These are phyloP conservation scores for Cyclura pinguis DNA, from an alignment of 2,797 vertebrate genomes.

Conservation along the genomic window DNA sequence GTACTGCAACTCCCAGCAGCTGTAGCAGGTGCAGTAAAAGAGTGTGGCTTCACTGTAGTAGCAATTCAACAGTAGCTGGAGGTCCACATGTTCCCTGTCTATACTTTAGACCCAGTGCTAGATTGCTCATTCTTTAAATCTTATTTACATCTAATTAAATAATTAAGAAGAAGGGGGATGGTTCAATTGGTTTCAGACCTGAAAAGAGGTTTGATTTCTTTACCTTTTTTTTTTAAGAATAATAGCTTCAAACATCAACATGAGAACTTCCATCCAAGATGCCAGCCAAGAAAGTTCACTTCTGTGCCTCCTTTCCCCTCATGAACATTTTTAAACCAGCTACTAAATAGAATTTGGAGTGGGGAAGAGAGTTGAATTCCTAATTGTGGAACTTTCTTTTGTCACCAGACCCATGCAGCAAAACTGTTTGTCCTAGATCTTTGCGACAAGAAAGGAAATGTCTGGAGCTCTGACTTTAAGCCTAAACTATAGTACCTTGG, in stretches of 20 bases:
- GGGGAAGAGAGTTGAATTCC: background rate
- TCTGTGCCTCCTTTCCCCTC: too few species aligned
- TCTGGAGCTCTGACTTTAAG: background rate
- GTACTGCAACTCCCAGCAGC: background rate
- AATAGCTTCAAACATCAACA: background rate
- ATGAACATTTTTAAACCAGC: background rate
- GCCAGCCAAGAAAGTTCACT: background rate
- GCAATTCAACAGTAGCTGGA: background rate
- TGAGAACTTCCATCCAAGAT: background rate
- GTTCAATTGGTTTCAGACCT: too few species aligned
- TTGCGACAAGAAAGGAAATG: background rate
- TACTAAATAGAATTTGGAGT: background rate
- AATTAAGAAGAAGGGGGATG: too few species aligned
- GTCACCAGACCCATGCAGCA: background rate
- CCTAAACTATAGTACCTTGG: background rate
- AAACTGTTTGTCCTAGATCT: background rate
- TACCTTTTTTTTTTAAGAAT: background rate
- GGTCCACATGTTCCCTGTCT: background rate
- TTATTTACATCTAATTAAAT: too few species aligned
- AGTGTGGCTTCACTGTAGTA: background rate
- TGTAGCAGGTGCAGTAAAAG: background rate
- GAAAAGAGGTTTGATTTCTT: too few species aligned
- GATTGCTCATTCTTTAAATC: too few species aligned
- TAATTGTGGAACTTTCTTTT: background rate
- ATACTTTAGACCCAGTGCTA: background rate